A percentile compares a stretch with the other conserved stretches of the same genome.
Evolutionary conservation across 2,113 vertebrate genomes (phyloP).

Genomic region (Salminus brasiliensis): DNA sequence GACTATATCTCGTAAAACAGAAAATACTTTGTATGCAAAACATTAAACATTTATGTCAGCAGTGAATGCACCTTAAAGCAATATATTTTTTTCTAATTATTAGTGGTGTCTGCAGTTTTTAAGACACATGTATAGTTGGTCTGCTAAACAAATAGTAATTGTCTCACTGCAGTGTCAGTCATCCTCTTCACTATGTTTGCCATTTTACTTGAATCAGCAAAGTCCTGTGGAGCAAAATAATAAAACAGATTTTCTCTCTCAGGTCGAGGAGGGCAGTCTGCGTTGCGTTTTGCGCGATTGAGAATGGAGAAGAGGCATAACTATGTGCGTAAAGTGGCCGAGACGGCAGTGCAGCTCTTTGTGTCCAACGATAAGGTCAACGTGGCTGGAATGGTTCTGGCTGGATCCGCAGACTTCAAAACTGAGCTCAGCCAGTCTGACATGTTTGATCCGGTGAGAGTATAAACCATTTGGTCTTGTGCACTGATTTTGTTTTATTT

Average conservation of each 20-base stretch:
- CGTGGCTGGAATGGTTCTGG: slow-evolving; percentile 95
- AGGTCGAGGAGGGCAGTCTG: slow-evolving; percentile 98
- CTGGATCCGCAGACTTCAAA: slow-evolving; percentile 98
- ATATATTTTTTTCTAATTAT: too few relatives aligned
- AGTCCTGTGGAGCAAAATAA: background rate
- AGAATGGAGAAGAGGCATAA: slow-evolving; percentile 99
- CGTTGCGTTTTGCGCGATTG: slow-evolving; percentile 95
- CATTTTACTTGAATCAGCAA: background rate
- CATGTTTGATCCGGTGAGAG: slow-evolving; percentile 98
- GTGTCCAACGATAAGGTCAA: slow-evolving; percentile 99
- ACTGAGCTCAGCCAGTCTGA: slow-evolving; percentile 98
- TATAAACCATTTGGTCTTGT: background rate
- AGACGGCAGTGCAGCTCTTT: slow-evolving; percentile 97
- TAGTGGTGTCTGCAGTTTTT: too few relatives aligned
- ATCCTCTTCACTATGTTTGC: background rate
- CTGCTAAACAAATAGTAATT: background rate
- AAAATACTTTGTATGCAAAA: too few relatives aligned
- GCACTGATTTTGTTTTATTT: background rate
- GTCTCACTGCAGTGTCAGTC: background rate
- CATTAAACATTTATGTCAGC: too few relatives aligned
- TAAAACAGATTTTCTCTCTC: background rate
- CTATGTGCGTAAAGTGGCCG: slow-evolving; percentile 98
- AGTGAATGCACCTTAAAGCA: too few relatives aligned
- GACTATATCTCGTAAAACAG: too few relatives aligned
- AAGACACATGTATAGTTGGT: background rate